phyloP scores from a whole-genome alignment of 1,140 invertebrate species.

The Apis mellifera region DNA sequence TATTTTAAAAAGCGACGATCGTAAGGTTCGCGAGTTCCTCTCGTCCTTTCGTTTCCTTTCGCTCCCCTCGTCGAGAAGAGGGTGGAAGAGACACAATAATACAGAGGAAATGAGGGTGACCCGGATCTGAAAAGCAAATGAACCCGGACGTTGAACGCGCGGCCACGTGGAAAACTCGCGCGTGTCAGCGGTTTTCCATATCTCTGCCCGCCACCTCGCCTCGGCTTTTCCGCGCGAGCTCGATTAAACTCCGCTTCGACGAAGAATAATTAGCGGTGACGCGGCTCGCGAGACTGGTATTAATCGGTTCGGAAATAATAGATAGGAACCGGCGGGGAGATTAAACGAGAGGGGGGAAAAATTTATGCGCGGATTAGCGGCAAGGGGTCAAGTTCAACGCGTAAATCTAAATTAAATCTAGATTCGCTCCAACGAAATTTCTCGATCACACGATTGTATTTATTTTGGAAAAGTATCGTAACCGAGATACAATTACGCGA shows the following conservation, averaged over 20 bases:
- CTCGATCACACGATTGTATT: too few species aligned
- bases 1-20: too few species aligned
- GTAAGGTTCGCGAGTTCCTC: too few species aligned
- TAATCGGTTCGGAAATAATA: slow-evolving; percentile 46
- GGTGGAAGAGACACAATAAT: slow-evolving; percentile 18
- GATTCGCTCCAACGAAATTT: too few species aligned
- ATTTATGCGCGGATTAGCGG: not conserved
- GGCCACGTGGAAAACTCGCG: slow-evolving; percentile 62
- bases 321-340: not conserved
- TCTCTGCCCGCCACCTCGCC: slow-evolving; percentile 14
- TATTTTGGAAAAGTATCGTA: too few species aligned
- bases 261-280: slow-evolving; percentile 64
- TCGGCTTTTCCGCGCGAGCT: slow-evolving; percentile 49
- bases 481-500: too few species aligned
- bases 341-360: not conserved
- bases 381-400: too few species aligned
- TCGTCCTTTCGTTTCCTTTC: not conserved
- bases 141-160: slow-evolving; percentile 26
- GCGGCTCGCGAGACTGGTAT: slow-evolving; percentile 10
- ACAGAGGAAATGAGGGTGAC: slow-evolving; percentile 24
- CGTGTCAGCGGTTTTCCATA: slow-evolving; percentile 64
- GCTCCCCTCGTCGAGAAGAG: not conserved
- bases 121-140: slow-evolving; percentile 48
- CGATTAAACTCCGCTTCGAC: slow-evolving; percentile 49
- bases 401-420: too few species aligned